Evolutionary conservation across 2,113 vertebrate species (phyloP), one percentile per base, ranked within the genome.

Genomic region (Proteles cristata): DNA sequence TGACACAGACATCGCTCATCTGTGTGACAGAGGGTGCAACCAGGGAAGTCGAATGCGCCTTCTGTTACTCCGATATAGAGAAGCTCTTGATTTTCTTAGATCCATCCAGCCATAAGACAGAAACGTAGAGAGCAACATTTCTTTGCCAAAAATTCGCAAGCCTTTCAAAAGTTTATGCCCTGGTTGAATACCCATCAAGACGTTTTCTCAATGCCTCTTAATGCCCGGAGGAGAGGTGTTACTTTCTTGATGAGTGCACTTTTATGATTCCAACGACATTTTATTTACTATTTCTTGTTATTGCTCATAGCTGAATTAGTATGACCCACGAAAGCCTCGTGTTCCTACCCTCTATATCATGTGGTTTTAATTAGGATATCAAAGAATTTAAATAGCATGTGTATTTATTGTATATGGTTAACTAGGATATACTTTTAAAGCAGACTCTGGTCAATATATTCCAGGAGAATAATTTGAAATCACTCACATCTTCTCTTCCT

Each of bases 31-130:
- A 92, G 96, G 76, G 61, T 94, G 33, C 58, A 80, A 76, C 4
- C 50, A 96, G 82, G 95, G 91, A 97, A 97, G 97, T 97, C 94
- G 97, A 85, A 93, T 33, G 3, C 45, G 95, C 93, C 93, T 96
- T 95, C 86, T 96, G 69, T 96, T 97, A 89, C 92, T 97, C 88
- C 66, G 73, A 2, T 88, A 76, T 2, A 16, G 95, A 97, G 97
- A 96, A 97, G 45, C 90, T 94, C 97, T 97, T 97, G 88, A 68
- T 87, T 93, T 90, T 74, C 89, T 69, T 83, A 97, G 96, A 82
- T 2, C 1, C 31, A 55, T 43, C 16, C 79, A 53, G 80, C 85
- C 88, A 53, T 65, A 69, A 23, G 96, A 95, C 93, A 90, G 76
- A 89, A 95, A 39, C 84, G 3, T 23, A 68, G 31, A 97, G 58